A percentile compares a stretch with the other conserved stretches of the same genome.
phyloP scores from a whole-genome alignment of 2,888 invertebrate genomes.

The Helicoverpa assulta region DNA sequence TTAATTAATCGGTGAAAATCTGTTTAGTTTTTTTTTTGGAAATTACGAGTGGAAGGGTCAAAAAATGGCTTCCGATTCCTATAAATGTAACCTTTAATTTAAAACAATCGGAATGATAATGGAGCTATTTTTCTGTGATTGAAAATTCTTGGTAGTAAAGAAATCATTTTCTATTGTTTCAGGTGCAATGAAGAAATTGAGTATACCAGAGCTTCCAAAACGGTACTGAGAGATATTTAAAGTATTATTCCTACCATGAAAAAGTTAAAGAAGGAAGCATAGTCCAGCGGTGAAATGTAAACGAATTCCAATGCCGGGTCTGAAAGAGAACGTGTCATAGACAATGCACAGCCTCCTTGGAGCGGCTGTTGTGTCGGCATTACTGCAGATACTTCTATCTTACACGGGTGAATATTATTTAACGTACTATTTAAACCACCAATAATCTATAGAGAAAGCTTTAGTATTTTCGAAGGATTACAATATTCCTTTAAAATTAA shows the following conservation, averaged over 20 bases:
- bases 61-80: background rate
- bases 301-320: conserved; percentile 81
- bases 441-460: no score
- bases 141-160: background rate
- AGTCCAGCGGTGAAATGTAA: conserved; percentile 65
- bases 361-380: conserved; percentile 83
- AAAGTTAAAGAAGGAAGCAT: conserved; percentile 73
- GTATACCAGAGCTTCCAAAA: conserved; percentile 57
- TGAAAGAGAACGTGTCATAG: conserved; percentile 79
- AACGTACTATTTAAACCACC: background rate
- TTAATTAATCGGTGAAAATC: background rate
- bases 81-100: no score
- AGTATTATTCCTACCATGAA: conserved; percentile 71
- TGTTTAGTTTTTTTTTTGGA: background rate
- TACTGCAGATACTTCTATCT: conserved; percentile 84
- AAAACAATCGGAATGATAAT: no score
- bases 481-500: no score
- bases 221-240: conserved; percentile 40
- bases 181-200: conserved; percentile 72
- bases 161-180: conserved; percentile 67
- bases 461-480: no score
- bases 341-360: conserved; percentile 86
- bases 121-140: no score
- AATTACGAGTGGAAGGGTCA: no score
- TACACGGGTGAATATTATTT: conserved; percentile 77